phyloP scores from a whole-genome alignment of 2,113 vertebrate genomes.

The Xiphophorus couchianus region DNA sequence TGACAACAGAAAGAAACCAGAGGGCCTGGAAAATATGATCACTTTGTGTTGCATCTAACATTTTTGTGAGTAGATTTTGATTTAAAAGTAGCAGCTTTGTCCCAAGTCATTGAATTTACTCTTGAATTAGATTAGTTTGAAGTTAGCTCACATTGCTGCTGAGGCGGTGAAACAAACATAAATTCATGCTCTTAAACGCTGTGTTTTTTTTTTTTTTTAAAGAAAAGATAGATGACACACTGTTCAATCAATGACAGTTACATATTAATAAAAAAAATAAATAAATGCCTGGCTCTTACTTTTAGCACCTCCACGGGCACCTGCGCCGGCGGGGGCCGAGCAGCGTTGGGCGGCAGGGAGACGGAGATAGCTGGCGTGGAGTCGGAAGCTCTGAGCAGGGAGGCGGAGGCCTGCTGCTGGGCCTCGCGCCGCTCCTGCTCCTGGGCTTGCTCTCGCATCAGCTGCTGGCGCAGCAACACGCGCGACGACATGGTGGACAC shows the following conservation, averaged over 20 bases:
- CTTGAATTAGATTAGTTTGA: background rate
- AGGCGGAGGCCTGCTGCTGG: constrained; percentile 79
- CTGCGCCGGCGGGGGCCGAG: constrained; percentile 84
- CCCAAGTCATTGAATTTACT: too few relatives aligned
- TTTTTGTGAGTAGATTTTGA: too few relatives aligned
- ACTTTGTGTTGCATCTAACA: too few relatives aligned
- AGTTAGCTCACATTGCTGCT: background rate
- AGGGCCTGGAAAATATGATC: too few relatives aligned
- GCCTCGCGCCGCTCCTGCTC: constrained; percentile 88
- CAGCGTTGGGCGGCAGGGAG: constrained; percentile 66
- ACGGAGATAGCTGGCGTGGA: constrained; percentile 85
- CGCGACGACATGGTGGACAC: constrained; percentile 80
- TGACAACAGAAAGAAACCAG: too few relatives aligned
- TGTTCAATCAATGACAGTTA: background rate
- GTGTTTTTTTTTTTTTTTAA: too few relatives aligned
- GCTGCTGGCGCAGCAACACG: constrained; percentile 87
- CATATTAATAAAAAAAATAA: background rate
- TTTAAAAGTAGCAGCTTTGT: too few relatives aligned
- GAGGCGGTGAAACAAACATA: background rate
- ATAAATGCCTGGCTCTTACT: constrained; percentile 68
- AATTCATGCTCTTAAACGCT: too few relatives aligned
- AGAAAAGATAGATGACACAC: background rate
- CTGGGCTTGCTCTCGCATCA: constrained; percentile 90
- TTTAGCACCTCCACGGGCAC: constrained; percentile 89
- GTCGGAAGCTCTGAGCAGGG: constrained; percentile 74